These are phyloP conservation scores for Syngnathus scovelli DNA, from an alignment of 2,113 vertebrate species.

Conservation along the genomic window DNA sequence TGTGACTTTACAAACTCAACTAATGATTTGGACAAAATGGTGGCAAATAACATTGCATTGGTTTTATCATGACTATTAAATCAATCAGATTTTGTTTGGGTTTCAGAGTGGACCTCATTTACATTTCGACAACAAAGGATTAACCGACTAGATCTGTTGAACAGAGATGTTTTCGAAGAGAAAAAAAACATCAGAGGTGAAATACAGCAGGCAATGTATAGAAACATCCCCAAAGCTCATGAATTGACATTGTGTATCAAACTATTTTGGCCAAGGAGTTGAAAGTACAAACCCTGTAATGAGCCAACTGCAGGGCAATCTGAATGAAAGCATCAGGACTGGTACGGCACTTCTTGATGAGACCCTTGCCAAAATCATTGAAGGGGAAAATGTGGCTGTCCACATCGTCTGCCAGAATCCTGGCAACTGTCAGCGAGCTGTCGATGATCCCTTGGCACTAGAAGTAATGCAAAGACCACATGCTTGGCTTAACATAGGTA, in stretches of 20 bases:
- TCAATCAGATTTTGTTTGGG: too few species aligned
- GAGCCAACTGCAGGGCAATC: slow-evolving; percentile 89
- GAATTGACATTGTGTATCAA: neutral
- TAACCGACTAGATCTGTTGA: too few species aligned
- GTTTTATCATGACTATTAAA: too few species aligned
- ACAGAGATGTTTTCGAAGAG: too few species aligned
- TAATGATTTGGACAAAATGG: too few species aligned
- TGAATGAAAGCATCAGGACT: slow-evolving; percentile 95
- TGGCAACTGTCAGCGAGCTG: slow-evolving; percentile 75
- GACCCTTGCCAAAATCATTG: slow-evolving; percentile 82
- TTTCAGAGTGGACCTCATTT: too few species aligned
- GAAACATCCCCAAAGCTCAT: too few species aligned
- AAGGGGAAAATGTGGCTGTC: slow-evolving; percentile 85
- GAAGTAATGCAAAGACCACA: slow-evolving; percentile 3
- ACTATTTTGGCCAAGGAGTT: neutral
- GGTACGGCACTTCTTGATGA: slow-evolving; percentile 88
- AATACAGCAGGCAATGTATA: too few species aligned
- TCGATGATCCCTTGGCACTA: slow-evolving; percentile 86
- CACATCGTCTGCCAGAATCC: slow-evolving; percentile 81
- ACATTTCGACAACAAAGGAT: too few species aligned
- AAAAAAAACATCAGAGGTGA: too few species aligned
- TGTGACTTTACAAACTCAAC: too few species aligned
- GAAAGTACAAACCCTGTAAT: slow-evolving; percentile 77
- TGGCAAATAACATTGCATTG: too few species aligned
- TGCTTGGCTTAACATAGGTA: neutral